Evolutionary conservation across 2,113 vertebrate species (phyloP).

Genomic region (mouse (Mus musculus)): DNA sequence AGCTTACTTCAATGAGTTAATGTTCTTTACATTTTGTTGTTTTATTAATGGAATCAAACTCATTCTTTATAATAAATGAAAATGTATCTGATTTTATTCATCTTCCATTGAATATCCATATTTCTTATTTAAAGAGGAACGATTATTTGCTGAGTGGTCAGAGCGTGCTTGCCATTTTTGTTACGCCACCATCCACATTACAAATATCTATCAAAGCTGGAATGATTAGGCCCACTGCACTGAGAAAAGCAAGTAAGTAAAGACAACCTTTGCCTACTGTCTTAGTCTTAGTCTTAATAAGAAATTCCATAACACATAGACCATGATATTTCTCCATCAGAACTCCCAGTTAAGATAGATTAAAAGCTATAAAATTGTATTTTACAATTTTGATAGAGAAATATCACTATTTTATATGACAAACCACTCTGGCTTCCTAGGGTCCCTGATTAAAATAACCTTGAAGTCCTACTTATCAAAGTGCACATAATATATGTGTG

Average conservation of each 20-base stretch:
- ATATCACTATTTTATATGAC: neutral
- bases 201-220: neutral
- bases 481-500: neutral
- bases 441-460: neutral
- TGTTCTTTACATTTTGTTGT: neutral
- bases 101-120: neutral
- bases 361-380: neutral
- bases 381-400: neutral
- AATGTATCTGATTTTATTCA: no score
- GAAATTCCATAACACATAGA: neutral
- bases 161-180: neutral
- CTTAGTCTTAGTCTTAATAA: neutral
- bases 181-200: neutral
- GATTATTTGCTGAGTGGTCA: neutral
- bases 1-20: slow-evolving; percentile 23
- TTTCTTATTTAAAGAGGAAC: neutral
- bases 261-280: neutral
- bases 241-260: neutral
- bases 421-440: neutral
- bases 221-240: neutral
- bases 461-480: neutral
- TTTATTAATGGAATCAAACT: neutral
- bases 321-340: neutral
- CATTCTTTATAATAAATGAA: neutral
- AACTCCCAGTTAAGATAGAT: neutral